Evolutionary conservation across 2,888 invertebrate species (phyloP).

Genomic region (Drosophila neotestacea): DNA sequence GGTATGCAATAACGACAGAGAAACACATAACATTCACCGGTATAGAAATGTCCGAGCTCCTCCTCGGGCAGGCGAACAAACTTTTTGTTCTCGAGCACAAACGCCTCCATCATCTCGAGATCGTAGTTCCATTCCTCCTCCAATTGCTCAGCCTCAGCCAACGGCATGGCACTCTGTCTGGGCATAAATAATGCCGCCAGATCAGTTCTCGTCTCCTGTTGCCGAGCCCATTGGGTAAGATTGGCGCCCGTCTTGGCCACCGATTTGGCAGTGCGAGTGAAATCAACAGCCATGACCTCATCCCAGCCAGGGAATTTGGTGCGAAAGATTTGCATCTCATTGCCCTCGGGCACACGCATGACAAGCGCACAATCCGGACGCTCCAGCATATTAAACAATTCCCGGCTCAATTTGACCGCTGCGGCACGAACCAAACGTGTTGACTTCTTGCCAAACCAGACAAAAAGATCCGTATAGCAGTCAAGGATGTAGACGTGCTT

Average conservation of each 20-base stretch:
- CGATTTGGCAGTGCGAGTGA: constrained; percentile 98
- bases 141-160: constrained; percentile 93
- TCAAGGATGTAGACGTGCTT: constrained; percentile 98
- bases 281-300: constrained; percentile 99
- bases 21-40: constrained; percentile 98
- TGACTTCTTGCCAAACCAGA: constrained; percentile 99
- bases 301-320: constrained; percentile 99
- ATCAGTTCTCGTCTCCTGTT: constrained; percentile 96
- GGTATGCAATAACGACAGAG: constrained; percentile 97
- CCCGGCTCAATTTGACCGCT: constrained; percentile 98
- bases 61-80: constrained; percentile 98
- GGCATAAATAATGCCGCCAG: constrained; percentile 98
- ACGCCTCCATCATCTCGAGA: constrained; percentile 98
- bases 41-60: constrained; percentile 96
- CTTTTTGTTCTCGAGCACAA: constrained; percentile 98
- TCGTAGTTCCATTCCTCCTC: constrained; percentile 99
- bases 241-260: constrained; percentile 98
- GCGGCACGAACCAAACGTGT: constrained; percentile 97
- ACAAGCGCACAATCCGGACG: constrained; percentile 95
- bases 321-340: constrained; percentile 97
- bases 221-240: constrained; percentile 95
- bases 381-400: constrained; percentile 97
- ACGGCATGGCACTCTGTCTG: constrained; percentile 94
- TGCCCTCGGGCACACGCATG: constrained; percentile 95
- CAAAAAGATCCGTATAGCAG: constrained; percentile 96